A percentile compares a stretch with the other conserved stretches of the same genome.
These are phyloP conservation scores for Gracilinanus agilis DNA, from an alignment of 2,113 vertebrate genomes.

Conservation along the genomic window DNA sequence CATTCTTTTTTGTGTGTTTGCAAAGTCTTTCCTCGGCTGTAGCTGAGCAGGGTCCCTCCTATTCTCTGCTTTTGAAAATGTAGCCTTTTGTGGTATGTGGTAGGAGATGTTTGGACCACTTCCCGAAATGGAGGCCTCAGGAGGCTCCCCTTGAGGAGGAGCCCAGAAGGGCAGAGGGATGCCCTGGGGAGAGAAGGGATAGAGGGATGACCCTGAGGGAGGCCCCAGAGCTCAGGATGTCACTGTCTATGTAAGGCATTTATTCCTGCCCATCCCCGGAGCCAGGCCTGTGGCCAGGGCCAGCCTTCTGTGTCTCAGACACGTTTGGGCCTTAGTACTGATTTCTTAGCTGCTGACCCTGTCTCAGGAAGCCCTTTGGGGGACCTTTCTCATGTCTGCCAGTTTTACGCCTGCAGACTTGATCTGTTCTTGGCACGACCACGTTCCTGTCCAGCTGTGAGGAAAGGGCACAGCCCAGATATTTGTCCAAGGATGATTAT, in stretches of 20 bases:
- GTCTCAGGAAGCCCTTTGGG: constrained; percentile 73
- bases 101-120: too few species aligned
- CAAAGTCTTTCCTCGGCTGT: background rate
- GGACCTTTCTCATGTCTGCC: background rate
- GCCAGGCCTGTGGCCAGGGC: too few species aligned
- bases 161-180: too few species aligned
- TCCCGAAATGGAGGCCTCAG: too few species aligned
- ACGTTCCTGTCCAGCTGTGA: background rate
- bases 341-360: constrained; percentile 72
- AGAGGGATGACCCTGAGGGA: background rate
- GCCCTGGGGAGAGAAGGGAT: background rate
- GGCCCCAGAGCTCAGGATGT: background rate
- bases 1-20: background rate
- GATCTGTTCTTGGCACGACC: too few species aligned
- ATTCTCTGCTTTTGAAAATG: background rate
- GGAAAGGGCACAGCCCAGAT: background rate
- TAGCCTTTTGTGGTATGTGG: background rate
- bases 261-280: too few species aligned
- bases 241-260: too few species aligned
- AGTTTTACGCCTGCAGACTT: too few species aligned
- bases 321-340: too few species aligned
- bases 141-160: too few species aligned
- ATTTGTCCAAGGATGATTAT: background rate
- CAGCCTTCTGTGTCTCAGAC: too few species aligned
- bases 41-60: too few species aligned